Conservation (phyloP, 2,797 vertebrate genomes). For the Alcedo atthis region DNA sequence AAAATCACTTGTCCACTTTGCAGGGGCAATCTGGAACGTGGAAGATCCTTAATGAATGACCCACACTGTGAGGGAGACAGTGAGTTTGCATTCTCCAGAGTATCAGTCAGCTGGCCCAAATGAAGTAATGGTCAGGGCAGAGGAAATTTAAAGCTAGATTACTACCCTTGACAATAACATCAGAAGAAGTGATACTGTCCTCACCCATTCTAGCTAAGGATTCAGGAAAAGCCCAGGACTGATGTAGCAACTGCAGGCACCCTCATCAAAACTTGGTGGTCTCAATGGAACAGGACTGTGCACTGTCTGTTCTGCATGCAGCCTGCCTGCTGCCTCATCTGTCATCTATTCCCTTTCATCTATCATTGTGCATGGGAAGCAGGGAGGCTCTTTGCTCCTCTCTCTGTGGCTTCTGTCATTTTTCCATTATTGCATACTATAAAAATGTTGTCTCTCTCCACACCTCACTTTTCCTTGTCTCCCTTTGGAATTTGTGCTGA, state of each 20-base stretch:
- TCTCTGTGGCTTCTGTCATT: slow-evolving; percentile 48
- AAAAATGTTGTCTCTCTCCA: slow-evolving; percentile 36
- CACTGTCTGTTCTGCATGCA: slow-evolving; percentile 39
- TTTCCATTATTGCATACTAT: slow-evolving; percentile 41
- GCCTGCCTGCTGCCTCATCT: slow-evolving; percentile 13
- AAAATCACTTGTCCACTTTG: not conserved
- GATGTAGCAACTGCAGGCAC: not conserved
- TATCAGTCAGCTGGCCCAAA: not conserved
- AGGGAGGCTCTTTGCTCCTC: slow-evolving; percentile 24
- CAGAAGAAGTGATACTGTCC: not conserved
- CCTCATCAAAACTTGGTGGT: not conserved
- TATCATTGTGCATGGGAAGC: slow-evolving; percentile 47
- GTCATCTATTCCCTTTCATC: slow-evolving; percentile 45
- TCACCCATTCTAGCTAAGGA: not conserved
- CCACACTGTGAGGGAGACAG: not conserved
- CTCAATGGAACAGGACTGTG: not conserved
- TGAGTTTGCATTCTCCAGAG: not conserved
- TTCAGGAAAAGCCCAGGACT: not conserved
- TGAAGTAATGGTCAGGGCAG: not conserved
- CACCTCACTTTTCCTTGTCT: slow-evolving; percentile 8
- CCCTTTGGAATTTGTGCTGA: slow-evolving; percentile 32
- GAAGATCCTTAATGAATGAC: not conserved
- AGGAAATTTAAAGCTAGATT: not conserved
- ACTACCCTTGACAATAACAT: not conserved
- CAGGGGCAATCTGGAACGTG: not conserved